Base-by-base conservation (phyloP, 2,797 vertebrate genomes). In the Poeciliopsis paucimaculata region DNA sequence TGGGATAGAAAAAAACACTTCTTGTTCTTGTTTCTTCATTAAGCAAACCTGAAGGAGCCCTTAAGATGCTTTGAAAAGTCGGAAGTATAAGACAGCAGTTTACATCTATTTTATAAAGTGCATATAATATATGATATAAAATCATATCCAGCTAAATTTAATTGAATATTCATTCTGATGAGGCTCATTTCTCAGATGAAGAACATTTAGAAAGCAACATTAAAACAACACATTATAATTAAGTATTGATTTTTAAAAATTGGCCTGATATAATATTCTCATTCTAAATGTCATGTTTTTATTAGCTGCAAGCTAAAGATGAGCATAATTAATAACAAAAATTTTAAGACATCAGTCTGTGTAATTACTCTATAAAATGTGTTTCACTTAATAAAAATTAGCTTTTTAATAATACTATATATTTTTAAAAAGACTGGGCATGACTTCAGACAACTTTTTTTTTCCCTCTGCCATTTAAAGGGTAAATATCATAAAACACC, bases 21-120 rank as follows among this genome's bases (percentile, higher is more conserved):
- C 13, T 49, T 76, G 15, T 2, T 41, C 72, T 82, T 66, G 28
- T 83, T 75, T 60, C 74, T 79, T 80, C 47, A 86, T 88, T 82
- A 80, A 77, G 84, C 62, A 83, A 83, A 83, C 66, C 64, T 28
- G 7, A 20, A 80, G 46, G 26, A 49, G 49, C 36, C 80, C 66
- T 86, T 51, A 84, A 46, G 46, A 31, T 39, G 77, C 78, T 86
- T 84, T 83, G 46, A 88, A 82, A 43, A 74, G 51, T 49, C 36
- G 49, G 75, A 2, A 84, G 79, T 39, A 28, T 4, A 73, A 26
- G 23, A 36, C 20, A 12, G 43, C 9, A 79, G n/a, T 28, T 64
- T 10, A 57, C 4, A 16, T 77, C 28, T 41, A n/a, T 46, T 60
- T 46, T 57, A 11, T 45, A 8, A 4, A 39, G 7, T 15, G 39